Conservation (phyloP, 2,113 vertebrate genomes). For the Seriola aureovittata region DNA sequence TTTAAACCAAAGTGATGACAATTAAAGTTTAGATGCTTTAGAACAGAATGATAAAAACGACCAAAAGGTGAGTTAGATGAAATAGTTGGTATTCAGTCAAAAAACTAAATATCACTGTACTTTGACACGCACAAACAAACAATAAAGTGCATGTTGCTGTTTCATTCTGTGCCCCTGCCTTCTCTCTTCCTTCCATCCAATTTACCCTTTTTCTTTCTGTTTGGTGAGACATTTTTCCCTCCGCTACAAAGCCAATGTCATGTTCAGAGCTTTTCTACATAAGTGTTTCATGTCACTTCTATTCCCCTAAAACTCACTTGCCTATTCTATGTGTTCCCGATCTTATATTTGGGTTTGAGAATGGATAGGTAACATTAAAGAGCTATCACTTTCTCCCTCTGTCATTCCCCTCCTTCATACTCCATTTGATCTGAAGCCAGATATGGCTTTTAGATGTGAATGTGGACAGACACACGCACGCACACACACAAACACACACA, state of each 20-base stretch:
- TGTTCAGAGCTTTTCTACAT: slow-evolving; percentile 80
- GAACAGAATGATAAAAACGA: slow-evolving; percentile 8
- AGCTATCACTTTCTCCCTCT: slow-evolving; percentile 80
- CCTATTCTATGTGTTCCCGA: slow-evolving; percentile 73
- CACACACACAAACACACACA: slow-evolving; percentile 25
- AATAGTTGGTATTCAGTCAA: slow-evolving; percentile 50
- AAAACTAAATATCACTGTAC: slow-evolving; percentile 41
- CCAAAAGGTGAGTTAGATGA: slow-evolving; percentile 42
- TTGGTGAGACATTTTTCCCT: slow-evolving; percentile 60
- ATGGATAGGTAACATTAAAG: slow-evolving; percentile 82
- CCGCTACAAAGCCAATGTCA: slow-evolving; percentile 78
- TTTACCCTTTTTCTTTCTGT: slow-evolving; percentile 68
- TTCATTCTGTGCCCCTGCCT: slow-evolving; percentile 55
- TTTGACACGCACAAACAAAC: slow-evolving; percentile 60
- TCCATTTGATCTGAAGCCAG: slow-evolving; percentile 81
- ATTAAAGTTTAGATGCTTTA: slow-evolving; percentile 51
- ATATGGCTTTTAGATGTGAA: slow-evolving; percentile 79
- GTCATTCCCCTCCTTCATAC: slow-evolving; percentile 82
- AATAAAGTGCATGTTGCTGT: slow-evolving; percentile 54
- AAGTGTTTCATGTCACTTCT: slow-evolving; percentile 79
- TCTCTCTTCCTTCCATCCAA: slow-evolving; percentile 70
- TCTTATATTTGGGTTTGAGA: slow-evolving; percentile 81
- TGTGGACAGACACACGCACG: slow-evolving; percentile 55
- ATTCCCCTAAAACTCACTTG: slow-evolving; percentile 77
- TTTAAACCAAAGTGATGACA: slow-evolving; percentile 10